phyloP scores from a whole-genome alignment of 2,113 vertebrate species.

The Oreotrochilus melanogaster region DNA sequence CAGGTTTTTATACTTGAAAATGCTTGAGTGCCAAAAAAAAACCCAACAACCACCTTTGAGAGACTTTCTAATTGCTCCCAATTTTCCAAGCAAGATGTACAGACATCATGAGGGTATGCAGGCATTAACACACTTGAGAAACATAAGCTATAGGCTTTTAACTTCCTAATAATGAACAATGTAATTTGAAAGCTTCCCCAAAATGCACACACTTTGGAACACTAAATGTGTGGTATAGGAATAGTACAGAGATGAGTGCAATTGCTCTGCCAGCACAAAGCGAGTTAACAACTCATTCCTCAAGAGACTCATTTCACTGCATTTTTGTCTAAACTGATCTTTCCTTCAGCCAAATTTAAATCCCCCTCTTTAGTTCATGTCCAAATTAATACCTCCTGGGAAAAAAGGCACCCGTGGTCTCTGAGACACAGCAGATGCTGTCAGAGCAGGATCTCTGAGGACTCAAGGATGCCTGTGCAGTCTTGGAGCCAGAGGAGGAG shows the following conservation, averaged over 20 bases:
- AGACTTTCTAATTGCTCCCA: neutral
- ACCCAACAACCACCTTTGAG: neutral
- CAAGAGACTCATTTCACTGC: fast-evolving
- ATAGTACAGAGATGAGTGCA: neutral
- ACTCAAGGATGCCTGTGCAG: fast-evolving
- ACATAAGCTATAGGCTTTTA: neutral
- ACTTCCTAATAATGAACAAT: neutral
- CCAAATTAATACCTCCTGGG: neutral
- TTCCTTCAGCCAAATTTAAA: neutral
- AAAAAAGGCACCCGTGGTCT: neutral
- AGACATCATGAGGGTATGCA: neutral
- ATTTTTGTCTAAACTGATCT: neutral
- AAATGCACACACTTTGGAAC: neutral
- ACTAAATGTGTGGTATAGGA: neutral
- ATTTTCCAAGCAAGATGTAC: neutral
- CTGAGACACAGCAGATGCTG: neutral
- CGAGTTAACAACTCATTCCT: neutral
- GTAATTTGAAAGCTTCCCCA: neutral
- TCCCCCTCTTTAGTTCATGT: neutral
- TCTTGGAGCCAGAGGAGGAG: neutral
- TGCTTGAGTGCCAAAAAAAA: neutral
- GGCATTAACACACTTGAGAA: neutral
- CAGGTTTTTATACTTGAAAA: neutral
- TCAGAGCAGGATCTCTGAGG: neutral
- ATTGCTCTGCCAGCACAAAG: neutral